Conservation (phyloP, 1,140 invertebrate species). For the Popillia japonica region DNA sequence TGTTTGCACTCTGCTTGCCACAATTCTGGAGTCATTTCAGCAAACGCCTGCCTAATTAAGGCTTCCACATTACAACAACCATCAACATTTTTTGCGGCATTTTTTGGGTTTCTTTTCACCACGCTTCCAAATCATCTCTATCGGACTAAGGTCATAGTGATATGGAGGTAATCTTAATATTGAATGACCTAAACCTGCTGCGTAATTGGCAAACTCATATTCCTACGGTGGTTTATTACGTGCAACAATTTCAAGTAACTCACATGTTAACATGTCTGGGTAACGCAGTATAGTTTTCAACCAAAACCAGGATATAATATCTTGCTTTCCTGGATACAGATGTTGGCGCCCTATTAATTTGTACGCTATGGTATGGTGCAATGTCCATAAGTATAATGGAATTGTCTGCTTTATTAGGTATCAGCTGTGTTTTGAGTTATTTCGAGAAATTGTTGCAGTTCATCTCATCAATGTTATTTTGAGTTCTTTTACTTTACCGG, state of each 20-base stretch:
- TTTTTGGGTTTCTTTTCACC: neutral
- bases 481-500: no score
- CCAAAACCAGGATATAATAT: no score
- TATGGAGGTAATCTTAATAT: neutral
- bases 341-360: no score
- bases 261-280: neutral
- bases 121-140: neutral
- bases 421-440: no score
- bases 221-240: neutral
- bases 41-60: neutral
- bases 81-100: neutral
- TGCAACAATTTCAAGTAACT: neutral
- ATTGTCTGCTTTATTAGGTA: no score
- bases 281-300: no score
- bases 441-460: no score
- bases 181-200: neutral
- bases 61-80: neutral
- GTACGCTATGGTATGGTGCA: no score
- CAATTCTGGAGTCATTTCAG: neutral
- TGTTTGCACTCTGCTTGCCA: constrained; percentile 5
- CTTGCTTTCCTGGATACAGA: no score
- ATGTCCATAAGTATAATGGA: no score
- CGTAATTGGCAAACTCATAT: neutral
- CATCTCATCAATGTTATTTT: no score
- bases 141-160: neutral